Conservation (phyloP, 2,888 invertebrate species). For the Trachelus tabidus region DNA sequence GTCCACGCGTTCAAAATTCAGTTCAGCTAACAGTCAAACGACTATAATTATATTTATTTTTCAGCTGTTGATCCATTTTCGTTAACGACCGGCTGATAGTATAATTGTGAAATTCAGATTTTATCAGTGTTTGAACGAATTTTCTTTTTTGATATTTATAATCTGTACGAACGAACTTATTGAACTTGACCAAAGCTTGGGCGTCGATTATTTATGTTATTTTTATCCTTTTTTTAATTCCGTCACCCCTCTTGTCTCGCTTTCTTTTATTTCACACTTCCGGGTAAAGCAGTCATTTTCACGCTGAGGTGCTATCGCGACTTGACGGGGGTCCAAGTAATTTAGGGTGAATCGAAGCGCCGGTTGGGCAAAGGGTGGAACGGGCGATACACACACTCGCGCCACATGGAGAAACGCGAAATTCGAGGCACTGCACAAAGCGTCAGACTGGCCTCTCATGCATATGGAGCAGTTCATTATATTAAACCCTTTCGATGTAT, state of each 20-base stretch:
- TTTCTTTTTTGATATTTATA: background rate
- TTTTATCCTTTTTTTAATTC: background rate
- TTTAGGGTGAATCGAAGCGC: conserved; percentile 2
- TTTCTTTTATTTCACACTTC: background rate
- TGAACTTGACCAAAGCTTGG: background rate
- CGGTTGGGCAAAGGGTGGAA: background rate
- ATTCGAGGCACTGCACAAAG: conserved; percentile 46
- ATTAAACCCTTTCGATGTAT: conserved; percentile 76
- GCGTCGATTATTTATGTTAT: background rate
- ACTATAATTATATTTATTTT: background rate
- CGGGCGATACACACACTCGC: conserved; percentile 11
- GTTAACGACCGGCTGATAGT: background rate
- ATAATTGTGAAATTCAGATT: background rate
- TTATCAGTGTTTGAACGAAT: background rate
- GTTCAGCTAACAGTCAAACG: background rate
- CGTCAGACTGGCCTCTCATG: conserved; percentile 68
- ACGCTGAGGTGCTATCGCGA: conserved; percentile 33
- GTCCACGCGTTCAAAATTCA: background rate
- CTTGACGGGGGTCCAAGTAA: background rate
- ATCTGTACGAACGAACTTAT: background rate
- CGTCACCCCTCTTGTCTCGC: background rate
- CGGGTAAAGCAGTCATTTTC: conserved; percentile 59
- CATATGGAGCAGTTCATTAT: conserved; percentile 76
- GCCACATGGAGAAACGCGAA: conserved; percentile 48
- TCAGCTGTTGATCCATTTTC: background rate